phyloP scores from a whole-genome alignment of 1,140 invertebrate genomes.

The Pseudomyrmex gracilis region DNA sequence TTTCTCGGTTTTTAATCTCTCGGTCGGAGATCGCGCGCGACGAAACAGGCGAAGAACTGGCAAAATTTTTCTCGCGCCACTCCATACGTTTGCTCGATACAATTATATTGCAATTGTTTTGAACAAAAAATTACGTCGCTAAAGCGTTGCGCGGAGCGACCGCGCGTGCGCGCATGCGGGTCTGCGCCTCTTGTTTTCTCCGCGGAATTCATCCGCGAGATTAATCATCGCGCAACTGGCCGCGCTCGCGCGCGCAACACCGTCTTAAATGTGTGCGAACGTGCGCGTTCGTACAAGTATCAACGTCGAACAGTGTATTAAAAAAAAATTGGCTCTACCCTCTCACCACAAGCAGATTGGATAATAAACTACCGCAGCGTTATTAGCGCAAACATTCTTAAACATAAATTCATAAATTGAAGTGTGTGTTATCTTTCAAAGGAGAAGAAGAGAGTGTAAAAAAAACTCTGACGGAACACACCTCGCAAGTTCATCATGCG shows the following conservation, averaged over 20 bases:
- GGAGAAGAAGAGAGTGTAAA: slow-evolving; percentile 20
- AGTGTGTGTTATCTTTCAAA: slow-evolving; percentile 70
- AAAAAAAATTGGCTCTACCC: slow-evolving; percentile 83
- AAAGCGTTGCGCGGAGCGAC: slow-evolving; percentile 65
- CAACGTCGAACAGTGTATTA: slow-evolving; percentile 79
- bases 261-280: slow-evolving; percentile 42
- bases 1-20: not conserved
- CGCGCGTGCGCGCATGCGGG: not conserved
- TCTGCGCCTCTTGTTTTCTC: too few relatives aligned
- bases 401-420: slow-evolving; percentile 72
- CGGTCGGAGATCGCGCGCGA: slow-evolving; percentile 1
- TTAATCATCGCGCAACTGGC: too few relatives aligned
- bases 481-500: slow-evolving; percentile 53
- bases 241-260: slow-evolving; percentile 59
- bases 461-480: not conserved
- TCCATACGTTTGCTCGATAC: slow-evolving; percentile 64
- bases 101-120: slow-evolving; percentile 11
- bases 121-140: slow-evolving; percentile 52
- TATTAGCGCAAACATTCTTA: slow-evolving; percentile 77
- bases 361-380: slow-evolving; percentile 80
- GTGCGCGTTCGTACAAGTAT: slow-evolving; percentile 68
- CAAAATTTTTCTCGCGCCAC: slow-evolving; percentile 69
- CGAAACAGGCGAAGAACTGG: slow-evolving; percentile 45
- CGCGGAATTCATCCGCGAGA: too few relatives aligned
- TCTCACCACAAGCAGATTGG: slow-evolving; percentile 83